Evolutionary conservation across 2,113 vertebrate genomes (phyloP).

Genomic region (Cochlearius cochlearius): DNA sequence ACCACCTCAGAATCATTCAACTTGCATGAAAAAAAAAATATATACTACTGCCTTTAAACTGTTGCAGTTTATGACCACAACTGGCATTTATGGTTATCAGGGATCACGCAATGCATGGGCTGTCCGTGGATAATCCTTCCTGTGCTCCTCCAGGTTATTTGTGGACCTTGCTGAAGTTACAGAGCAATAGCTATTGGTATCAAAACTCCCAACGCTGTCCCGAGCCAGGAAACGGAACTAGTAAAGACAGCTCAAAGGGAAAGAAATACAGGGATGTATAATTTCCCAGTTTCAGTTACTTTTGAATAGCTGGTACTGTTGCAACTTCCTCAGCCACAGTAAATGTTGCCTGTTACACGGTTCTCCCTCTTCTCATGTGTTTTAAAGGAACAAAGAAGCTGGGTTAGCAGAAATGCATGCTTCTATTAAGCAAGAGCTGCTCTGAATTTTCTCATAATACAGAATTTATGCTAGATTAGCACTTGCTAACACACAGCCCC

Average conservation of each 20-base stretch:
- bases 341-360: rapidly evolving
- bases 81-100: not conserved
- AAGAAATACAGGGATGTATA: not conserved
- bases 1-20: not conserved
- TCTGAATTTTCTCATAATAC: not conserved
- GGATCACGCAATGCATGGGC: not conserved
- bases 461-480: not conserved
- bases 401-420: not conserved
- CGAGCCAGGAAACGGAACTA: rapidly evolving
- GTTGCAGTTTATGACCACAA: not conserved
- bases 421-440: not conserved
- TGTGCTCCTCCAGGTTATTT: not conserved
- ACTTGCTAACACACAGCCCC: not conserved
- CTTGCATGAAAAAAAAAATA: not conserved
- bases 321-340: not conserved
- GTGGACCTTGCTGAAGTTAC: not conserved
- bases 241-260: not conserved
- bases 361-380: not conserved
- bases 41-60: not conserved
- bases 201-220: not conserved
- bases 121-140: not conserved
- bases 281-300: not conserved
- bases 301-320: not conserved
- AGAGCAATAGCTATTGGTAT: not conserved
- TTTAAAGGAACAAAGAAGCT: not conserved